Evolutionary conservation across 2,888 invertebrate species (phyloP), one percentile per base, ranked within the genome.

Genomic region (Zygaena filipendulae): DNA sequence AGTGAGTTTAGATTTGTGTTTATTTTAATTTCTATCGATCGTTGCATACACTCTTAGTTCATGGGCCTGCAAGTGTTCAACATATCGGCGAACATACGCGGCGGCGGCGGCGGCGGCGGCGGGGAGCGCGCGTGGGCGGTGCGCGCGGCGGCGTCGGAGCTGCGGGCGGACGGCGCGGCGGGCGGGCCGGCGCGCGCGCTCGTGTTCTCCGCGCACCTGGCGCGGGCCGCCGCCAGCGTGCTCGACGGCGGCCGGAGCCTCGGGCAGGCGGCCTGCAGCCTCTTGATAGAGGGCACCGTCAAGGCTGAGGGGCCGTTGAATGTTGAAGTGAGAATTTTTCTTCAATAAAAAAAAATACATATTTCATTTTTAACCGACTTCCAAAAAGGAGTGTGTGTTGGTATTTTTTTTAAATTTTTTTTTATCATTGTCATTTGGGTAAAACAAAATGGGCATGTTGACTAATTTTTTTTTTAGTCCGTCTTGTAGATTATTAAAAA

Each of bases 1-100:
- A n/a, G n/a, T n/a, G n/a, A n/a, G n/a, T n/a, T n/a, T n/a, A n/a
- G n/a, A n/a, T n/a, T n/a, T n/a, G n/a, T n/a, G n/a, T n/a, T n/a
- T n/a, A n/a, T n/a, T n/a, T n/a, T n/a, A n/a, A n/a, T n/a, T n/a
- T n/a, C n/a, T n/a, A n/a, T n/a, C n/a, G n/a, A n/a, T n/a, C n/a
- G n/a, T n/a, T n/a, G n/a, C n/a, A n/a, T n/a, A n/a, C n/a, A n/a
- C n/a, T n/a, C 4, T 16, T 16, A 93, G 90, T 93, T 93, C 59
- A 91, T 92, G 87, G 91, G 92, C 7, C 84, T 93, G 11, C 91
- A 92, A 53, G 83, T 93, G 29, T 88, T 88, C 52, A 88, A 91
- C 72, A 90, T 57, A 55, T 86, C 56, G 72, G 84, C 69, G 2
- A 66, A 47, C 2, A 47, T 72, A 10, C 45, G 52, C 18, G 54